A percentile compares a stretch with the other conserved stretches of the same genome.
Conservation (phyloP, 2,113 vertebrate genomes). For the Zapus hudsonius region DNA sequence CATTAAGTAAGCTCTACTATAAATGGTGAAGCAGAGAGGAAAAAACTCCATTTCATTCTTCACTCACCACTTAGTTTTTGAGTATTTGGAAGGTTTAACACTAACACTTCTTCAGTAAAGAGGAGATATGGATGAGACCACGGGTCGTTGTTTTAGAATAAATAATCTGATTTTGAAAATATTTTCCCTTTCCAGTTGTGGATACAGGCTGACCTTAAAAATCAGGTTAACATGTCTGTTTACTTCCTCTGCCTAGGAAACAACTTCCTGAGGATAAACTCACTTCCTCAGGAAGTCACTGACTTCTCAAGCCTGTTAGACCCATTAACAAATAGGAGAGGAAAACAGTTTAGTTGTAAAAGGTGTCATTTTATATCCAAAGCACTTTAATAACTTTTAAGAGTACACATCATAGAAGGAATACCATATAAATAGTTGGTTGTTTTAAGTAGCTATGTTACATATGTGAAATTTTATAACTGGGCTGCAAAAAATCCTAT, state of each 20-base stretch:
- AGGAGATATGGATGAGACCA: background rate
- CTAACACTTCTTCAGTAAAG: background rate
- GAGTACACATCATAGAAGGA: background rate
- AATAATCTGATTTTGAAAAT: conserved; percentile 46
- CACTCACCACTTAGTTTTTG: background rate
- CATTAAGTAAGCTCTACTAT: background rate
- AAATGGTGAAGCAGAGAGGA: background rate
- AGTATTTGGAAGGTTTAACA: background rate
- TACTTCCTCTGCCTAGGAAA: conserved; percentile 71
- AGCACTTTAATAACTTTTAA: background rate
- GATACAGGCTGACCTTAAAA: conserved; percentile 65
- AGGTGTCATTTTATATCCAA: background rate
- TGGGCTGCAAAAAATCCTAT: background rate
- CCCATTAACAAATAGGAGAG: conserved; percentile 57
- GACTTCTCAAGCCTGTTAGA: conserved; percentile 48
- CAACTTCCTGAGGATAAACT: conserved; percentile 66
- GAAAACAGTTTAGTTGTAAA: conserved; percentile 1
- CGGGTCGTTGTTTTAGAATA: background rate
- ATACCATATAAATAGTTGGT: background rate
- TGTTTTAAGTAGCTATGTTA: background rate
- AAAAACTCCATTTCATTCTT: too few relatives aligned
- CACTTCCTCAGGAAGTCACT: conserved; percentile 70
- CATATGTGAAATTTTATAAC: background rate
- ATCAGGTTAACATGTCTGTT: conserved; percentile 67
- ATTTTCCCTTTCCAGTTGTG: conserved; percentile 12